These are phyloP conservation scores for Myrmecophaga tridactyla DNA, from an alignment of 2,113 vertebrate genomes.

Conservation along the genomic window DNA sequence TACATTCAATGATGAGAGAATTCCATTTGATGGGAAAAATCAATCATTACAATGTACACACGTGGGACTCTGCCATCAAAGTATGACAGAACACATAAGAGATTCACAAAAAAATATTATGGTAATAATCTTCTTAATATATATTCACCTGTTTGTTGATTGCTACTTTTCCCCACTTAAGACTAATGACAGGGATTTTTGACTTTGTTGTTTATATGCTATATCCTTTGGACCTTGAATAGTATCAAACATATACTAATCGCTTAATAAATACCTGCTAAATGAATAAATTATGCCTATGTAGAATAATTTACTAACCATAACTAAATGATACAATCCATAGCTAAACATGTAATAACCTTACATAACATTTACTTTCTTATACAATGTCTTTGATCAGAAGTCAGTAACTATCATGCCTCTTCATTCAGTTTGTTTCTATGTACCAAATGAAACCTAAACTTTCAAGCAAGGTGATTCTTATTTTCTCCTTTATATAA, in stretches of 20 bases:
- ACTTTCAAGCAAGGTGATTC: background rate
- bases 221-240: background rate
- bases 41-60: background rate
- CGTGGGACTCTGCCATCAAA: background rate
- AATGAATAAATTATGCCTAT: background rate
- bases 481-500: constrained; percentile 5
- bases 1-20: background rate
- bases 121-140: background rate
- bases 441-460: constrained; percentile 4
- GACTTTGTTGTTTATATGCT: background rate
- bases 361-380: constrained; percentile 16
- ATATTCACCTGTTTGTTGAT: background rate
- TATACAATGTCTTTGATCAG: background rate
- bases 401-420: constrained; percentile 6
- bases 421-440: constrained; percentile 26
- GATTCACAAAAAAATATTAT: constrained; percentile 10
- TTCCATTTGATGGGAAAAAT: background rate
- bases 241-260: background rate
- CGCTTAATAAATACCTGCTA: constrained; percentile 37
- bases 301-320: background rate
- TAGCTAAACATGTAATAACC: background rate
- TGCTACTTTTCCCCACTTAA: background rate
- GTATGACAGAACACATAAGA: background rate
- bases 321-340: background rate
- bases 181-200: background rate